phyloP scores from a whole-genome alignment of 2,888 invertebrate species.

The Deladenus siricidicola region DNA sequence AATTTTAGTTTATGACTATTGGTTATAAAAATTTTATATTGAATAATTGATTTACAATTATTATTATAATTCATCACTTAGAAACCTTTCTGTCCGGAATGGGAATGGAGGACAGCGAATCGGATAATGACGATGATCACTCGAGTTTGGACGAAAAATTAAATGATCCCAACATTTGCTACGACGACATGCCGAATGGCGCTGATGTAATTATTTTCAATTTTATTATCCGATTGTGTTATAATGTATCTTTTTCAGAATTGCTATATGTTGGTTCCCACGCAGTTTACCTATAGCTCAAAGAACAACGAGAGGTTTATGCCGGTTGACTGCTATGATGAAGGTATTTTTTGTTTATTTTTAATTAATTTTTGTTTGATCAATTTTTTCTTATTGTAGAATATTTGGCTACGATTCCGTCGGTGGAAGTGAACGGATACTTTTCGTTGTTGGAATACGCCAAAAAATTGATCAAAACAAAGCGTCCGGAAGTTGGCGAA shows the following conservation, averaged over 20 bases:
- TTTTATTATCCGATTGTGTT: too few relatives aligned
- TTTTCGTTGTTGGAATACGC: constrained; percentile 8
- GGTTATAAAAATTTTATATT: too few relatives aligned
- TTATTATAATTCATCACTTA: too few relatives aligned
- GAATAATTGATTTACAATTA: too few relatives aligned
- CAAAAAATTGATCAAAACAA: constrained; percentile 17
- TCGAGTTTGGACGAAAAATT: not conserved
- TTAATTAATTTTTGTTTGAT: not conserved
- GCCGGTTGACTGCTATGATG: constrained; percentile 7
- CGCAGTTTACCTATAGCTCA: constrained; percentile 8
- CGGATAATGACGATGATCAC: constrained; percentile 6
- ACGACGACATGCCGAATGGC: constrained; percentile 13
- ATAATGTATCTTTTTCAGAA: too few relatives aligned
- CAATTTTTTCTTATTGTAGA: constrained; percentile 12
- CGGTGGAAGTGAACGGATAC: constrained; percentile 14
- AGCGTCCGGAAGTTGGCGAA: constrained; percentile 16
- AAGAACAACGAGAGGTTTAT: constrained; percentile 1
- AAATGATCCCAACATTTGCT: constrained; percentile 12
- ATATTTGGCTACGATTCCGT: constrained; percentile 6
- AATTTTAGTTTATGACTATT: too few relatives aligned
- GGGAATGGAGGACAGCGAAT: constrained; percentile 13
- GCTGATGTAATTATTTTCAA: constrained; percentile 7
- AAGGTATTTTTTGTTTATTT: constrained; percentile 4
- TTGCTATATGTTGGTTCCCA: constrained; percentile 10
- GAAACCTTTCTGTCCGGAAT: constrained; percentile 8